A percentile compares a stretch with the other conserved stretches of the same genome.
Evolutionary conservation across 2,888 invertebrate species (phyloP).

Genomic region (Dermolepida albohirtum): DNA sequence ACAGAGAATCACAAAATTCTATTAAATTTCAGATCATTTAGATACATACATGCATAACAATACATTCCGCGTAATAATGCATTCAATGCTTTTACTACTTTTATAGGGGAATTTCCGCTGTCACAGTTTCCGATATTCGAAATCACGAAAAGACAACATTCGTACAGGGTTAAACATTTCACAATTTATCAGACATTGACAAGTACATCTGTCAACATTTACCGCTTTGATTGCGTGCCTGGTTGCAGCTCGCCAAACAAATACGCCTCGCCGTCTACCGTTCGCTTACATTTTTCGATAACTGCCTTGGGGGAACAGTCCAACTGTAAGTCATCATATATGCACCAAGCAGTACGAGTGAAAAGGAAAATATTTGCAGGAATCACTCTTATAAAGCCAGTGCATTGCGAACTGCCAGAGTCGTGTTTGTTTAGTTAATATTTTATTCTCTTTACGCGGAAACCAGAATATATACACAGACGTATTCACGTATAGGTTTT

Average conservation of each 20-base stretch:
- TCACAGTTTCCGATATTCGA: conserved; percentile 26
- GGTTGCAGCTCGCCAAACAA: conserved; percentile 47
- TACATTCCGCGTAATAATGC: too few species aligned
- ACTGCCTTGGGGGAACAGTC: conserved; percentile 41
- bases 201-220: conserved; percentile 66
- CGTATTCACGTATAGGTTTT: conserved; percentile 5
- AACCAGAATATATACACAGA: conserved; percentile 14
- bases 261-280: conserved; percentile 17
- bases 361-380: conserved; percentile 51
- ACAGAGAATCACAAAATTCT: too few species aligned
- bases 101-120: conserved; percentile 22
- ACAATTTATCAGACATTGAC: conserved; percentile 61
- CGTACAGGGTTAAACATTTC: conserved; percentile 40
- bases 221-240: conserved; percentile 60
- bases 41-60: too few species aligned
- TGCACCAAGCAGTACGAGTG: conserved; percentile 51
- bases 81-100: neutral
- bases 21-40: too few species aligned
- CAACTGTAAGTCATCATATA: conserved; percentile 53
- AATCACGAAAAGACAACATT: conserved; percentile 41
- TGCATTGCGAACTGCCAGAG: conserved; percentile 50
- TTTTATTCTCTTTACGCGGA: conserved; percentile 56
- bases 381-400: conserved; percentile 50
- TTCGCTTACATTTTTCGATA: conserved; percentile 35
- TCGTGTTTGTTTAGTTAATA: conserved; percentile 58